These are phyloP conservation scores for Bibio marci DNA, from an alignment of 2,888 invertebrate genomes.

Conservation along the genomic window DNA sequence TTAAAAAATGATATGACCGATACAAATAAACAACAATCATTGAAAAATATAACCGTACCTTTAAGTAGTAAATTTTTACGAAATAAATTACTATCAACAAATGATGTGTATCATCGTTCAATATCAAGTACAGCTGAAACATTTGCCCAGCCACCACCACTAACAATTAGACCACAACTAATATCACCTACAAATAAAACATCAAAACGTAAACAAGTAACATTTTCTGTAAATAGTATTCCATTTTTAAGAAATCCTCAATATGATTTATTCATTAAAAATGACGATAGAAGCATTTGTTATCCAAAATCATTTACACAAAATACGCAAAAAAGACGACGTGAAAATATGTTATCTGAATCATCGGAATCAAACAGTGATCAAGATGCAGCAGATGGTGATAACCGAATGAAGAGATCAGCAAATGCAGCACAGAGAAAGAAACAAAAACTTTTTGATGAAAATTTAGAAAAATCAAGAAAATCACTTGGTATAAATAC, in stretches of 20 bases:
- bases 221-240: too few species aligned
- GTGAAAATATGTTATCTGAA: too few species aligned
- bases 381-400: too few species aligned
- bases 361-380: too few species aligned
- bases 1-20: conserved; percentile 13
- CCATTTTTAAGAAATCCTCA: conserved; percentile 22
- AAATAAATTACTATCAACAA: conserved; percentile 7
- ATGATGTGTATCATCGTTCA: conserved; percentile 22
- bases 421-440: conserved; percentile 2
- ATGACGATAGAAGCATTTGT: too few species aligned
- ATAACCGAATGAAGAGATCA: neutral
- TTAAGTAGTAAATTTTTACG: conserved; percentile 21
- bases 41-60: conserved; percentile 10
- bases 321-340: too few species aligned
- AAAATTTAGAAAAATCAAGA: neutral
- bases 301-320: too few species aligned
- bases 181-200: too few species aligned
- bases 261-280: conserved; percentile 4
- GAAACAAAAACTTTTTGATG: neutral
- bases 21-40: neutral
- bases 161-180: neutral
- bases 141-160: too few species aligned
- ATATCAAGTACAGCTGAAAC: conserved; percentile 13
- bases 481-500: conserved; percentile 1
- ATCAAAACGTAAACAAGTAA: conserved; percentile 9